Conservation (phyloP, 2,113 vertebrate species). For the Phocoena phocoena region DNA sequence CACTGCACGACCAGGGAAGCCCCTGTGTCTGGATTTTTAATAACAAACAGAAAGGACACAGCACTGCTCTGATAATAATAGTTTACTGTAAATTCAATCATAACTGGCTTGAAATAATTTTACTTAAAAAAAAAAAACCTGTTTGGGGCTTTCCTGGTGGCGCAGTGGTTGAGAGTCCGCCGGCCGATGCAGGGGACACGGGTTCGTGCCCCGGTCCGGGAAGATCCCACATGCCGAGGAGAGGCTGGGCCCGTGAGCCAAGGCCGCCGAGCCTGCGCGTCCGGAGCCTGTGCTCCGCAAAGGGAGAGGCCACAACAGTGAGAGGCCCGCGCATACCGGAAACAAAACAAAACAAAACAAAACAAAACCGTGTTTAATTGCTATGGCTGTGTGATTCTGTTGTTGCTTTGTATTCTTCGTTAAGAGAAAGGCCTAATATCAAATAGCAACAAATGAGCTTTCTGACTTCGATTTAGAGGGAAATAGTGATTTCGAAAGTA, state of each 20-base stretch:
- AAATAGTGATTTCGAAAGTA: constrained; percentile 22
- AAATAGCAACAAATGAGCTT: constrained; percentile 28
- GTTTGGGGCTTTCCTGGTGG: too few species aligned
- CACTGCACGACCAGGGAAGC: too few species aligned
- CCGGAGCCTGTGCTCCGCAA: too few species aligned
- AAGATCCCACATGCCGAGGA: too few species aligned
- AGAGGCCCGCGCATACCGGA: too few species aligned
- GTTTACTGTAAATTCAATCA: constrained; percentile 47
- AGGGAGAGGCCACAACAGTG: too few species aligned
- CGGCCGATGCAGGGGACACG: too few species aligned
- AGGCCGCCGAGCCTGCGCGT: too few species aligned
- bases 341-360: too few species aligned
- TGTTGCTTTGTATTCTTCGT: constrained; percentile 10
- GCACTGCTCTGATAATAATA: constrained; percentile 42
- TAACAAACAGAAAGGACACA: constrained; percentile 30
- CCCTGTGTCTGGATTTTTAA: constrained; percentile 56
- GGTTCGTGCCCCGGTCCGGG: too few species aligned
- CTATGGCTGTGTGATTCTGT: not conserved
- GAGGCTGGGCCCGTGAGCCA: too few species aligned
- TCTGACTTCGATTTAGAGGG: not conserved
- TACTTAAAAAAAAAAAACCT: not conserved
- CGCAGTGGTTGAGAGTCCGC: too few species aligned
- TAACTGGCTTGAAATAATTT: constrained; percentile 33
- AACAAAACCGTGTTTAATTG: not conserved
- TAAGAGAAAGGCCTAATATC: constrained; percentile 5